Evolutionary conservation across 2,888 invertebrate genomes (phyloP).

Genomic region (Rotaria socialis): DNA sequence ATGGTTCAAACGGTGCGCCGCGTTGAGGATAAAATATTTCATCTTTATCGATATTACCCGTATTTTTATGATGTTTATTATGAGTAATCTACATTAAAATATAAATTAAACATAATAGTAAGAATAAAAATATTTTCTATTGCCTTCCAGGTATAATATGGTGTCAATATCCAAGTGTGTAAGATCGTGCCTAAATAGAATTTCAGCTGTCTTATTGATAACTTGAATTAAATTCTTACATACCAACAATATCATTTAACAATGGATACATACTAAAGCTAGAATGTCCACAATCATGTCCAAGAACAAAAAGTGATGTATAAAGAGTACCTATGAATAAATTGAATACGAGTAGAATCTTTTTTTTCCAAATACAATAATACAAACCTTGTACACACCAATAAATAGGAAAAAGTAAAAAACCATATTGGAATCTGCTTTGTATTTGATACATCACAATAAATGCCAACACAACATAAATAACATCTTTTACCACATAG

Average conservation of each 20-base stretch:
- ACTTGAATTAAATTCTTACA: not conserved
- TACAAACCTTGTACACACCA: conserved; percentile 45
- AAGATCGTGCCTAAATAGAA: conserved; percentile 48
- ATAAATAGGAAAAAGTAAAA: not conserved
- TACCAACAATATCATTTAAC: conserved; percentile 53
- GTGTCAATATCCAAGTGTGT: conserved; percentile 53
- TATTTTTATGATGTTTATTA: conserved; percentile 54
- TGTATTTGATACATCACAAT: not conserved
- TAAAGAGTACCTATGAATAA: conserved; percentile 50
- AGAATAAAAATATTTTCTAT: too few relatives aligned
- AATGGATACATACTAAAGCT: conserved; percentile 52
- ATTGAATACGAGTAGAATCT: too few relatives aligned
- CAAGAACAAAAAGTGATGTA: conserved; percentile 54
- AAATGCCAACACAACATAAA: not conserved
- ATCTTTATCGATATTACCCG: conserved; percentile 56
- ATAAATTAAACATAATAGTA: too few relatives aligned
- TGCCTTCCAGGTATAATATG: conserved; percentile 55
- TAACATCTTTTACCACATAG: conserved; percentile 52
- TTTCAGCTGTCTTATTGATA: not conserved
- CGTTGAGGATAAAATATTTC: conserved; percentile 55
- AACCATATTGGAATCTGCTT: not conserved
- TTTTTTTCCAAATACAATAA: not conserved
- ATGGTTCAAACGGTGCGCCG: conserved; percentile 44
- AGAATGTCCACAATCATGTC: conserved; percentile 56
- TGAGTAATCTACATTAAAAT: conserved; percentile 49